Conservation (phyloP, 2,888 invertebrate species). For the Leptogaster cylindrica region DNA sequence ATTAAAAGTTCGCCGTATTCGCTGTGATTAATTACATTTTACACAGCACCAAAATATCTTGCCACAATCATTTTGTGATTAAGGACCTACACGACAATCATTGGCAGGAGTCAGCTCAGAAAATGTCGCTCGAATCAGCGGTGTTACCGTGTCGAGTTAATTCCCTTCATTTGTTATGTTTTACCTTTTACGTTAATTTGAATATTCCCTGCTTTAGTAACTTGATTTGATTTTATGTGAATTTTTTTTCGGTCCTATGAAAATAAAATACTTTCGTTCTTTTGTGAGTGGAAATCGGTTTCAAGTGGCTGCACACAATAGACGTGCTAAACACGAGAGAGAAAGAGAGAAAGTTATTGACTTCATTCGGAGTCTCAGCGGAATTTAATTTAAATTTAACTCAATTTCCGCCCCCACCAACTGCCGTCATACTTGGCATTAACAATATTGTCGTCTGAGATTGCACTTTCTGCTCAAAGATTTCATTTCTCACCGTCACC, state of each 20-base stretch:
- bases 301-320: conserved; percentile 13
- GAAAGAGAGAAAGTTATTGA: neutral
- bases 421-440: conserved; percentile 6
- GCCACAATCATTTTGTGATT: neutral
- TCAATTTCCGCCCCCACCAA: conserved; percentile 18
- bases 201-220: too few relatives aligned
- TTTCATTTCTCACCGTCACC: neutral
- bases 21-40: conserved; percentile 10
- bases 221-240: too few relatives aligned
- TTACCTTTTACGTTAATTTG: too few relatives aligned
- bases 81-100: conserved; percentile 1
- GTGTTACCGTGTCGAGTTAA: neutral
- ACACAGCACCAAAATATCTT: neutral
- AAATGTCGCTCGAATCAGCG: neutral
- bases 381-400: conserved; percentile 35
- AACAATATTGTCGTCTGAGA: conserved; percentile 21
- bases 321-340: too few relatives aligned
- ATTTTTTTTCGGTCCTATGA: neutral
- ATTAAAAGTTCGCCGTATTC: conserved; percentile 2
- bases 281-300: conserved; percentile 10
- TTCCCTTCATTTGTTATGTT: neutral
- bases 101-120: neutral
- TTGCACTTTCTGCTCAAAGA: conserved; percentile 12
- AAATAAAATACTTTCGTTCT: neutral
- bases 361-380: conserved; percentile 9